Evolutionary conservation across 2,888 invertebrate genomes (phyloP).

Genomic region (Synergus japonicus): DNA sequence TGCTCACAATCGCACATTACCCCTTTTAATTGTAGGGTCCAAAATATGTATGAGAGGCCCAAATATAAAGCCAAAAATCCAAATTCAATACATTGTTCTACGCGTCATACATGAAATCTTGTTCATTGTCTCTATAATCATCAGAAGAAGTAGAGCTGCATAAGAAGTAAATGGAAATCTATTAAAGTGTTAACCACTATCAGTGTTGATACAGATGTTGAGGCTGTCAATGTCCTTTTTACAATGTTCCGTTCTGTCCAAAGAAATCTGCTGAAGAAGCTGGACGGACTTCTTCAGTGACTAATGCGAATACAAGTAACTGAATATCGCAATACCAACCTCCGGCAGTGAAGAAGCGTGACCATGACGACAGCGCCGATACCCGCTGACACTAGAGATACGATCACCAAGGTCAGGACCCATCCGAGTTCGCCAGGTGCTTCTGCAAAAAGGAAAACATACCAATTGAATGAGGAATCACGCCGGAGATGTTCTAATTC

Average conservation of each 20-base stretch:
- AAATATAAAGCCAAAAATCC: no score
- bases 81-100: no score
- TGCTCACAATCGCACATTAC: no score
- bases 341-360: conserved; percentile 83
- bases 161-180: neutral
- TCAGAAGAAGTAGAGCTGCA: neutral
- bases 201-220: neutral
- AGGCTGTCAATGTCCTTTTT: neutral
- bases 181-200: neutral
- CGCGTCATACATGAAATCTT: no score
- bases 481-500: conserved; percentile 57
- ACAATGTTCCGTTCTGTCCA: neutral
- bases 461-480: conserved; percentile 56
- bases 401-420: conserved; percentile 85
- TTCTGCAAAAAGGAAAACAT: conserved; percentile 77
- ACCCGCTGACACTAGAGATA: conserved; percentile 84
- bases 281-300: conserved; percentile 23
- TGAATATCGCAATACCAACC: conserved; percentile 76
- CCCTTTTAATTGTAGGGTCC: no score
- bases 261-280: conserved; percentile 16
- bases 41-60: neutral
- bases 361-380: conserved; percentile 87
- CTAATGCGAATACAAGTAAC: conserved; percentile 40
- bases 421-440: conserved; percentile 83
- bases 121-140: neutral